Conservation (phyloP, 2,888 invertebrate genomes). For the Cordilura impudica region DNA sequence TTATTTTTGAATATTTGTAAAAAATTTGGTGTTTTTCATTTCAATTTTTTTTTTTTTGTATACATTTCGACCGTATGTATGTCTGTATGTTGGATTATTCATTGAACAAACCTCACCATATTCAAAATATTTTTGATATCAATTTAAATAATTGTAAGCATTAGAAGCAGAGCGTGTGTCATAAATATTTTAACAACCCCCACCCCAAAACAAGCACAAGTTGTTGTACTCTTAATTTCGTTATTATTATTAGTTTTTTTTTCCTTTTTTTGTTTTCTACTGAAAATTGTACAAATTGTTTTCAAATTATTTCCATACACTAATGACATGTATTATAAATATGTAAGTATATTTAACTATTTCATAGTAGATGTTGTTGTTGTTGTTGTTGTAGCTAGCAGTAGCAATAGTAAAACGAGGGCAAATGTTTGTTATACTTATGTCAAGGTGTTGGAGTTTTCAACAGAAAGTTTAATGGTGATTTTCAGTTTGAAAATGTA, state of each 20-base stretch:
- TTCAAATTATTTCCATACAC: conserved; percentile 52
- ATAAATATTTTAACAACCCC: conserved; percentile 54
- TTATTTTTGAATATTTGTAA: neutral
- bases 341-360: neutral
- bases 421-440: neutral
- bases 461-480: conserved; percentile 33
- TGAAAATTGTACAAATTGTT: conserved; percentile 43
- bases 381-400: no score
- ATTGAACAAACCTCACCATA: conserved; percentile 24
- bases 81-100: conserved; percentile 32
- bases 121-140: conserved; percentile 23
- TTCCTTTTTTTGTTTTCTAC: neutral
- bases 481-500: conserved; percentile 46
- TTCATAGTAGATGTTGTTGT: no score
- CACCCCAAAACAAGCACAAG: neutral
- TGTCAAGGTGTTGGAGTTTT: conserved; percentile 53
- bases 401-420: neutral
- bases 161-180: conserved; percentile 51
- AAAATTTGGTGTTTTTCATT: neutral
- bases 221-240: conserved; percentile 20
- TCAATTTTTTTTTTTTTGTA: neutral
- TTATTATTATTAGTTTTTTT: neutral
- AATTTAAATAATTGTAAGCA: conserved; percentile 57
- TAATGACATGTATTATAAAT: conserved; percentile 53
- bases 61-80: conserved; percentile 29